Evolutionary conservation across 2,888 invertebrate species (phyloP), one percentile per base, ranked within the genome.

Genomic region (Tenthredo amoena): DNA sequence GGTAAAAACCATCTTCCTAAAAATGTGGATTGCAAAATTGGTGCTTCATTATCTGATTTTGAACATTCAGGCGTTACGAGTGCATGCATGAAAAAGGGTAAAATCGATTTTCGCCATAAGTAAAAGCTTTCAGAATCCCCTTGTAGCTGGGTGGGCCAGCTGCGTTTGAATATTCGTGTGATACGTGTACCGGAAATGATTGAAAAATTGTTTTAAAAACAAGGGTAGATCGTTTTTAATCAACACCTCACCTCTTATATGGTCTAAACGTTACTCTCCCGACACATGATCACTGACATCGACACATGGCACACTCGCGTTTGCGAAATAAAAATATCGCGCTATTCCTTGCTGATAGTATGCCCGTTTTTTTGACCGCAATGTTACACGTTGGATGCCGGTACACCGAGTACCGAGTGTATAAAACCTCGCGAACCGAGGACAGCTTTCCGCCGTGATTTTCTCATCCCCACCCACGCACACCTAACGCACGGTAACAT

Each of bases 331-430:
- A 3, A 43, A 74, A 43, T n/a, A 40, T 37, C 43, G 72, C 72
- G 31, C 21, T n/a, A 43, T 21, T 74, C 21, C 43, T 26, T 21
- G n/a, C 40, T 43, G 6, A 37, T 74, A 26, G 1, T 77, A 21
- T 47, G 18, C 15, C 50, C 37, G 37, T 31, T 12, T 37, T 37
- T 40, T 50, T 50, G 58, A 62, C 58, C 40, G 62, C 12, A 18
- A 81, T 81, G 81, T 81, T 62, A 81, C 81, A 62, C n/a, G 81
- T 62, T 81, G 50, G 47, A 83, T 47, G 83, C 68, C 83, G 83
- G 21, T 62, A 37, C 62, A 40, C 58, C 81, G 81, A 81, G 62
- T 81, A 81, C 58, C 58, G 81, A 81, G 68, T 83, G 83, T 68
- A 68, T 10, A 37, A 83, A 83, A 68, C 68, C 47, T 68, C 71